Evolutionary conservation across 2,797 vertebrate species (phyloP).

Genomic region (Distichodus sexfasciatus): DNA sequence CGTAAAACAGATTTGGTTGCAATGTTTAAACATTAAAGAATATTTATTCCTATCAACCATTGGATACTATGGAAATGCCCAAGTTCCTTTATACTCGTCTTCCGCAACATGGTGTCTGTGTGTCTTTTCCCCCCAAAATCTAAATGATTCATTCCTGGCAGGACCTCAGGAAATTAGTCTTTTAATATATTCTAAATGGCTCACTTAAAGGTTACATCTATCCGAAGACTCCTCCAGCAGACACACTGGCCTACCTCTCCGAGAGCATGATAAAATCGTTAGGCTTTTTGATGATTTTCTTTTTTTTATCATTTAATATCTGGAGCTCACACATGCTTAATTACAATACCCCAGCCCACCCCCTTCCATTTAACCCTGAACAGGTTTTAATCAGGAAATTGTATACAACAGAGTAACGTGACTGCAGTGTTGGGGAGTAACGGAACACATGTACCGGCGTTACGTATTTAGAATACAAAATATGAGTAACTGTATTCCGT

Average conservation of each 20-base stretch:
- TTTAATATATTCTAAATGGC: constrained; percentile 79
- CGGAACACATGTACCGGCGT: too few species aligned
- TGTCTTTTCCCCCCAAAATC: constrained; percentile 59
- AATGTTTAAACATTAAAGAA: too few species aligned
- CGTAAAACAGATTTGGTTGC: too few species aligned
- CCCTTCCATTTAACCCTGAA: too few species aligned
- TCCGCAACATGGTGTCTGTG: constrained; percentile 6
- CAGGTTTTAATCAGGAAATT: not conserved
- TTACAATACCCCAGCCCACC: constrained; percentile 1
- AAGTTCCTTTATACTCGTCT: not conserved
- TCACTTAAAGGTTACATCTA: constrained; percentile 75
- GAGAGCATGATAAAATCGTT: constrained; percentile 47
- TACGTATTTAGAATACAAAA: too few species aligned
- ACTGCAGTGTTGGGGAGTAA: too few species aligned
- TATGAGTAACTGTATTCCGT: too few species aligned
- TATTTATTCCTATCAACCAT: too few species aligned
- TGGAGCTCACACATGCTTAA: constrained; percentile 14
- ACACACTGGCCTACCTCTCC: constrained; percentile 68
- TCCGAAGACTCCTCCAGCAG: constrained; percentile 67
- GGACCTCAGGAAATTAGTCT: constrained; percentile 73
- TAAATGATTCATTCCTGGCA: constrained; percentile 74
- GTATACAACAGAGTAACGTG: too few species aligned
- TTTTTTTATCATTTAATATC: too few species aligned
- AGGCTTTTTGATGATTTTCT: constrained; percentile 44
- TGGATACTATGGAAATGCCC: too few species aligned